These are phyloP conservation scores for Dendropsophus ebraccatus DNA, from an alignment of 2,113 vertebrate species.

Conservation along the genomic window DNA sequence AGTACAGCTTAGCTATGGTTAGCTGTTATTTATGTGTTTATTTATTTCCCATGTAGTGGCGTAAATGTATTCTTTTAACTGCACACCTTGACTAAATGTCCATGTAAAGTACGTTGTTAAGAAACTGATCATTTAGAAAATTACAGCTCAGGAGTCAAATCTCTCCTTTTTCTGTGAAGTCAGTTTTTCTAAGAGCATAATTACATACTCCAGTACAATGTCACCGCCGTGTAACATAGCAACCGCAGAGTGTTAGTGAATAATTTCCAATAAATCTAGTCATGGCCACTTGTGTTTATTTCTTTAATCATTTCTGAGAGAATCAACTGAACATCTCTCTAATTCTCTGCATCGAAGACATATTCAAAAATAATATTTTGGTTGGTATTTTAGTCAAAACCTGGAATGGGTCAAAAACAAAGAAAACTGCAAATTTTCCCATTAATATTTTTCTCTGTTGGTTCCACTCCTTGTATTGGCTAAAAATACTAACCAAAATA, in stretches of 20 bases:
- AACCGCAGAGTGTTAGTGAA: not conserved
- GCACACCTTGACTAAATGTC: not conserved
- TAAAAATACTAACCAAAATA: too few species aligned
- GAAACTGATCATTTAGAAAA: conserved; percentile 8
- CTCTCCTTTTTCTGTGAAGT: not conserved
- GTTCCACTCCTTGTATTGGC: too few species aligned
- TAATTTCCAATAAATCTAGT: not conserved
- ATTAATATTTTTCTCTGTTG: not conserved
- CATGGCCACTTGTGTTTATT: not conserved
- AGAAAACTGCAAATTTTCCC: not conserved
- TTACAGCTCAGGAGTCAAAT: not conserved
- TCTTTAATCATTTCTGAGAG: not conserved
- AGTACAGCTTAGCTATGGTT: not conserved
- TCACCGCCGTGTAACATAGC: not conserved
- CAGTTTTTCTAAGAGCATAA: conserved; percentile 2
- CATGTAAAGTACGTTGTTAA: not conserved
- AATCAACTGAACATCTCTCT: not conserved
- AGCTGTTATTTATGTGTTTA: not conserved
- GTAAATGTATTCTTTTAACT: not conserved
- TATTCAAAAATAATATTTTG: not conserved
- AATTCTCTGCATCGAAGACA: not conserved
- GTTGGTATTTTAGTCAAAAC: not conserved
- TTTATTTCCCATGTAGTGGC: not conserved
- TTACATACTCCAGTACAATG: conserved; percentile 1
- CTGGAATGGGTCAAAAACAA: too few species aligned